Base-by-base conservation (phyloP, 2,797 vertebrate genomes). In the Paguma larvata region DNA sequence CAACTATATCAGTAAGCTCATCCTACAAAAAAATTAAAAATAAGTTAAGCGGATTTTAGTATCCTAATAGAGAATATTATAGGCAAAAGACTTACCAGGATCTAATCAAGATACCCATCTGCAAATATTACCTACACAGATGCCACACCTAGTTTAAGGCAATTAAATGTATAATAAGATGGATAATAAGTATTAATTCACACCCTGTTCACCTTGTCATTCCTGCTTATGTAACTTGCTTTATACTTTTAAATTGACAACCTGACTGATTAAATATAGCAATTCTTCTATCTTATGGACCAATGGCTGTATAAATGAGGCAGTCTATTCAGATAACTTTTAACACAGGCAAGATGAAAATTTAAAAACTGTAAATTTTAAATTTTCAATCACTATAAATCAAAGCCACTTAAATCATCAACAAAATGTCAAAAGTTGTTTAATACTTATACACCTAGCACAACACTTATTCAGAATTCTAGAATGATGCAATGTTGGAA, bases 101-200 rank as follows among this genome's bases (percentile, higher is more conserved):
- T 3, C 1, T 72, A 70, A 83, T 84, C 9, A 73, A 79, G 34
- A 48, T 56, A 73, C 14, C 27, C 2, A 59, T 34, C 27, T 85
- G 21, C 9, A 93, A 91, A 93, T 48, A 86, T 65, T 34, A 65
- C 32, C 67, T 8, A 77, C 30, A 67, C 46, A 48, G 62, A 70
- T 56, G 27, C 44, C 21, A 78, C 59, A 53, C 56, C 4, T 88
- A 88, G 6, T 84, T 65, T 78, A 87, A 87, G 38, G 56, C 34
- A 65, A 83, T 91, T 51, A 84, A 62, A 13, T 75, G n/a, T 80
- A 15, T 91, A 65, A 32, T 8, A 94, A 85, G 6, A 13, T 75
- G n/a, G 73, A 15, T 88, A 65, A 32, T 8, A 94, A 85, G 6
- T 68, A 6, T 27, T 94, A 89, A 88, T 84, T 95, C 84, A 88